Evolutionary conservation across 2,113 vertebrate species (phyloP), one percentile per base, ranked within the genome.

Genomic region (Osmerus eperlanus): DNA sequence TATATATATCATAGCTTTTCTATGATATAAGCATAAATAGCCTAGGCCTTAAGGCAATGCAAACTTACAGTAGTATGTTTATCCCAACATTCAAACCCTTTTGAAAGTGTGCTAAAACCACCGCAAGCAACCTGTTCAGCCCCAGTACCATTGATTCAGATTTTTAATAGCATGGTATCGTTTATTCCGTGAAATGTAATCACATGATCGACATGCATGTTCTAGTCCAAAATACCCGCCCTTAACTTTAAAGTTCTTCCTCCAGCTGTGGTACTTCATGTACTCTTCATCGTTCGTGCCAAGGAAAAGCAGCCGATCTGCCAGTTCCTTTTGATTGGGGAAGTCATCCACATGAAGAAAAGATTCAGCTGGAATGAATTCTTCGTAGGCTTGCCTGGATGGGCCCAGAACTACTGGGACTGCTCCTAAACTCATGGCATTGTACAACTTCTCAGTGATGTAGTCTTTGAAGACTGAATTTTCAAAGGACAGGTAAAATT

Each of bases 291-390:
- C 88, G 66, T 94, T 92, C 90, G 89, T 92, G 86, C 94, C 91
- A 23, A 94, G 88, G 83, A 93, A 89, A 65, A 93, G 89, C 81
- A 94, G 90, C 76, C 92, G 90, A n/a, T 92, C 92, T 65, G 93
- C 92, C 80, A 94, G 75, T 80, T 94, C 93, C 84, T 90, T 89
- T 3, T 92, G 90, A 69, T 93, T 93, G 47, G 89, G 91, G 81
- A 91, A 94, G 86, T 94, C 94, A 87, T 94, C 92, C 78, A 94
- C 93, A 0, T 94, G 94, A 85, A 94, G 93, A 85, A 94, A 94
- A 52, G 94, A 93, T 84, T 93, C 91, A 74, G 86, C 92, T 76
- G 94, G 94, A 83, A 94, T 92, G 71, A 93, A 93, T 84, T 93
- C 93, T 73, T 94, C 93, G 67, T 94, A 94, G 81, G 94, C 94